A percentile compares a stretch with the other conserved stretches of the same genome.
Conservation (phyloP, 1,140 invertebrate species). For the Pachyrhynchus sulphureomaculatus region DNA sequence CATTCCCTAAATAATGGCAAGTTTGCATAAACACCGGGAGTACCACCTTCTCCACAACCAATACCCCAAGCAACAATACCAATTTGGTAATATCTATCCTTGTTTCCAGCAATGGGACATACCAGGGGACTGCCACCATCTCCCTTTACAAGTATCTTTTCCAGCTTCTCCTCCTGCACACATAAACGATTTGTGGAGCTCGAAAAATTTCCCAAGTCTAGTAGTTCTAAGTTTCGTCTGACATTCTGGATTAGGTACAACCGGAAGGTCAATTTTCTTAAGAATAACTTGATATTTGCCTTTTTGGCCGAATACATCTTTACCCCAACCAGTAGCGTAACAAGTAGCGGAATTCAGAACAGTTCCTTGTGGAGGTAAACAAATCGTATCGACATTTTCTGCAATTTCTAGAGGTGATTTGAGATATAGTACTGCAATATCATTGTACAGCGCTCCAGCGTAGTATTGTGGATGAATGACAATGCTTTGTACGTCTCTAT, state of each 20-base stretch:
- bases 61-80: constrained; percentile 58
- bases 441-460: constrained; percentile 63
- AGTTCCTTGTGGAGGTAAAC: constrained; percentile 60
- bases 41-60: constrained; percentile 57
- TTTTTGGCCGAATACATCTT: constrained; percentile 58
- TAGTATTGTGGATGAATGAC: constrained; percentile 53
- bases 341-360: constrained; percentile 52
- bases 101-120: constrained; percentile 50
- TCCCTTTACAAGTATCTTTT: constrained; percentile 68
- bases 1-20: constrained; percentile 43
- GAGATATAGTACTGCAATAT: constrained; percentile 67
- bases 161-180: constrained; percentile 72
- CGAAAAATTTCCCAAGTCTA: too few relatives aligned
- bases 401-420: constrained; percentile 56
- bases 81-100: constrained; percentile 52
- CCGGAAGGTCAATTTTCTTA: constrained; percentile 68
- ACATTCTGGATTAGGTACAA: constrained; percentile 60
- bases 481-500: constrained; percentile 60
- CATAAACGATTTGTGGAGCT: constrained; percentile 68
- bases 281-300: constrained; percentile 69
- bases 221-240: constrained; percentile 44
- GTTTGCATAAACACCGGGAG: constrained; percentile 54
- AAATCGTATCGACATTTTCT: constrained; percentile 71
- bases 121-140: constrained; percentile 60
- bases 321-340: constrained; percentile 65